These are phyloP conservation scores for Thalassarche chlororhynchos DNA, from an alignment of 2,113 vertebrate genomes.

Conservation along the genomic window DNA sequence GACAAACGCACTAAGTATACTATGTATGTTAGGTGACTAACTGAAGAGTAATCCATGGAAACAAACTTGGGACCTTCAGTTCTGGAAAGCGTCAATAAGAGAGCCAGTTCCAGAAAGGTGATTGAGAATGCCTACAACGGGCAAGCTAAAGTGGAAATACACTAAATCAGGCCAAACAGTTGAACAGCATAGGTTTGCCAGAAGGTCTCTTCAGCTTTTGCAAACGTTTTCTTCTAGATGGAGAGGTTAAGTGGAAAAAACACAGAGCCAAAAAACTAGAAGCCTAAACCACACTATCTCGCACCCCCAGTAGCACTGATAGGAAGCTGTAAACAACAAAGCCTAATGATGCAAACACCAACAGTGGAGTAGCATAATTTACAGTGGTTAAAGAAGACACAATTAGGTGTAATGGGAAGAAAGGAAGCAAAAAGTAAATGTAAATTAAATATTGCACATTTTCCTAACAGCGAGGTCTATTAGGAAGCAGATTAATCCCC, in stretches of 20 bases:
- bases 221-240: background rate
- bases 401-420: slow-evolving; percentile 39
- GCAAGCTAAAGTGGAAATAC: background rate
- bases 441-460: slow-evolving; percentile 37
- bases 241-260: background rate
- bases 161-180: background rate
- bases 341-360: slow-evolving; percentile 33
- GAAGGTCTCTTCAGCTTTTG: background rate
- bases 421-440: slow-evolving; percentile 9
- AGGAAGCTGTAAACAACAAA: slow-evolving; percentile 16
- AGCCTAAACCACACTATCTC: background rate
- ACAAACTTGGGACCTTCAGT: background rate
- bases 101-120: background rate
- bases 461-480: background rate
- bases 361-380: background rate
- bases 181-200: background rate
- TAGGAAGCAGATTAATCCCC: slow-evolving; percentile 50
- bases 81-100: background rate
- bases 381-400: slow-evolving; percentile 9
- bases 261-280: background rate
- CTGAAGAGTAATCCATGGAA: background rate
- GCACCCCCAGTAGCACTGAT: background rate
- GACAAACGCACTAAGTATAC: background rate
- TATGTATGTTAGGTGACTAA: background rate
- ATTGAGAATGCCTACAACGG: background rate